phyloP scores from a whole-genome alignment of 2,797 vertebrate genomes.

The Gallinago stenura region DNA sequence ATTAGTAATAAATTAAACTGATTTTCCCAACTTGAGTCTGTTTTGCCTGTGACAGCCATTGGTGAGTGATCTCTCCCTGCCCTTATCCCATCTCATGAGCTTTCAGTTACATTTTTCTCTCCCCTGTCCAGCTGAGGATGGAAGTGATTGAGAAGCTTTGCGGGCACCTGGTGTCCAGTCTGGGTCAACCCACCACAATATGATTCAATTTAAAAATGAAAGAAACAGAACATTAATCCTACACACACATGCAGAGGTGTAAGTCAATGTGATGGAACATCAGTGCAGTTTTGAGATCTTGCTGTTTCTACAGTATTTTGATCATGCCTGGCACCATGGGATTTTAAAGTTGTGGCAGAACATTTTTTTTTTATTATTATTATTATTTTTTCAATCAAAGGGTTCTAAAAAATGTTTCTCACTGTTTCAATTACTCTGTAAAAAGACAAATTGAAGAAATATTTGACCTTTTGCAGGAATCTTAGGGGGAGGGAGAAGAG shows the following conservation, averaged over 20 bases:
- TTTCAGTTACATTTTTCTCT: not conserved
- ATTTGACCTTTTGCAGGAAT: conserved; percentile 19
- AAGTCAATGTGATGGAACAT: not conserved
- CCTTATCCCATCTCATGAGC: not conserved
- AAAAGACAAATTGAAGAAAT: not conserved
- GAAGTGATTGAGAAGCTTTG: not conserved
- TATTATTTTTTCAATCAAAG: not conserved
- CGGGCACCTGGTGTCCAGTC: not conserved
- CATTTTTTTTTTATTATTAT: not conserved
- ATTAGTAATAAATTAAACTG: not conserved
- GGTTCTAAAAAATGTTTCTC: not conserved
- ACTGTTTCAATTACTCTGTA: not conserved
- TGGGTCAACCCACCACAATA: not conserved
- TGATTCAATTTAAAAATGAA: not conserved
- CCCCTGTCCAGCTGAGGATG: not conserved
- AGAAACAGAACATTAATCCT: not conserved
- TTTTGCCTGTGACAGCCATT: not conserved
- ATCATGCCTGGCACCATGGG: not conserved
- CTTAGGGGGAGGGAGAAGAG: not conserved
- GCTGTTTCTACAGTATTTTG: not conserved
- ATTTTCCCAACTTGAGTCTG: not conserved
- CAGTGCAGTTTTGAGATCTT: not conserved
- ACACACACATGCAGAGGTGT: accelerated
- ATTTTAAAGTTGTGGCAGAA: not conserved
- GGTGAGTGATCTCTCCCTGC: not conserved